Percentiles rank a stretch among this genome's conserved stretches.
These are phyloP conservation scores for Limnothrissa miodon DNA, from an alignment of 2,113 vertebrate species.

Conservation along the genomic window DNA sequence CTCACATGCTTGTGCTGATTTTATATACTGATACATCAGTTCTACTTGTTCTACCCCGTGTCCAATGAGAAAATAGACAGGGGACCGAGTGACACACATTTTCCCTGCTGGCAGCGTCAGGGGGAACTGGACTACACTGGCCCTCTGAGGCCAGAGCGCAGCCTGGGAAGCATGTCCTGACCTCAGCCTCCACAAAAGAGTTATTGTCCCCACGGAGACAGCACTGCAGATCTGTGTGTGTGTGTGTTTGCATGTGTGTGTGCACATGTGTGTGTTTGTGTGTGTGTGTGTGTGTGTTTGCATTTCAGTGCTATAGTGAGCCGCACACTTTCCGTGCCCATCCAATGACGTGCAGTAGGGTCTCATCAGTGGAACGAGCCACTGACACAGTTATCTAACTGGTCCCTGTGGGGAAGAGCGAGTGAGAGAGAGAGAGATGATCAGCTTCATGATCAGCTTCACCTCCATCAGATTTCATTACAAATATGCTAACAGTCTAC, in stretches of 20 bases:
- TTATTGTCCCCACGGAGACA: constrained; percentile 10
- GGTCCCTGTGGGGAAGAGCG: neutral
- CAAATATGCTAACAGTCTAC: too few relatives aligned
- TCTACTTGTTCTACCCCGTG: neutral
- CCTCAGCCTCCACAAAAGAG: constrained; percentile 13
- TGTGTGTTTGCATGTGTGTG: constrained; percentile 4
- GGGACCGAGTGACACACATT: neutral
- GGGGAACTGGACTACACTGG: neutral
- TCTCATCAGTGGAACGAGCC: neutral
- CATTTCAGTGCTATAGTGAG: constrained; percentile 24
- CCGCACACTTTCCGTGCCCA: neutral
- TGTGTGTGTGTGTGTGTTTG: constrained; percentile 18
- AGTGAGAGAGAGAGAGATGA: neutral
- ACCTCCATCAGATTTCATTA: too few relatives aligned
- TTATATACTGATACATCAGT: neutral
- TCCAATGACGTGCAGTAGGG: constrained; percentile 7
- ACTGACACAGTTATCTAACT: constrained; percentile 13
- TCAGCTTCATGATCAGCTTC: neutral
- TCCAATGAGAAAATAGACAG: neutral
- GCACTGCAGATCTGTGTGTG: constrained; percentile 21
- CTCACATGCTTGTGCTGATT: neutral
- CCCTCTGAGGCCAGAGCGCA: neutral
- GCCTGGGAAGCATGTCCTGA: constrained; percentile 14
- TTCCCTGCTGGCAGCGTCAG: neutral
- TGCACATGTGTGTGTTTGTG: too few relatives aligned